Conservation (phyloP, 53 echinoderm and acorn worm species). For the Echinometra lucunter region DNA sequence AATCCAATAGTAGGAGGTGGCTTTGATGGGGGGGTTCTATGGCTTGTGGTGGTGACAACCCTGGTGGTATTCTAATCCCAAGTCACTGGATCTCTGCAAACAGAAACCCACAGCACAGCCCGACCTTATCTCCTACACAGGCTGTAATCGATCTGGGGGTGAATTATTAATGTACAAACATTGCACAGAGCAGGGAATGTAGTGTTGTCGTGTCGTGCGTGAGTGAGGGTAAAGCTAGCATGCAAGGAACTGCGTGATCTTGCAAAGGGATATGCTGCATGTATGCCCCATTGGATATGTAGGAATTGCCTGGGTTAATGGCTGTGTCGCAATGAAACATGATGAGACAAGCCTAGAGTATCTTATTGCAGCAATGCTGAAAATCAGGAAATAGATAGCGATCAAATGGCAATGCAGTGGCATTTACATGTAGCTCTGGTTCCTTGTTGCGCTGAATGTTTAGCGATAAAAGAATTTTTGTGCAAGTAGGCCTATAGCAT, state of each 20-base stretch:
- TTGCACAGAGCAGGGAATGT: neutral
- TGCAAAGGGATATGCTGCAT: neutral
- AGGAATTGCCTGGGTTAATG: neutral
- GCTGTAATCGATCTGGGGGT: constrained; percentile 15
- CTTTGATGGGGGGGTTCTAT: neutral
- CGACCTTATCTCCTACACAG: constrained; percentile 40
- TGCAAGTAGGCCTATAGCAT: neutral
- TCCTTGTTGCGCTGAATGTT: neutral
- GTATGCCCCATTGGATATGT: neutral
- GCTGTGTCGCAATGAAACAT: neutral
- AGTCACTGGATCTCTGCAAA: constrained; percentile 55
- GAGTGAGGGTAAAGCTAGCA: neutral
- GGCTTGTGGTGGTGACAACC: constrained; percentile 50
- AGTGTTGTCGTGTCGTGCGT: neutral
- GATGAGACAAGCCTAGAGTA: neutral
- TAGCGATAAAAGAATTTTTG: neutral
- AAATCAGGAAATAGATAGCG: constrained; percentile 4
- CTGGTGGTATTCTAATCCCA: constrained; percentile 42
- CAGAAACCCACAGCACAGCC: constrained; percentile 48
- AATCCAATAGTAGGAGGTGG: neutral
- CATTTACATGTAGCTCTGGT: neutral
- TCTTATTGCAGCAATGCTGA: neutral
- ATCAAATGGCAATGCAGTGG: neutral
- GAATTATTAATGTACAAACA: constrained; percentile 52
- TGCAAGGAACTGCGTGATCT: neutral